phyloP scores from a whole-genome alignment of 2,113 vertebrate species.

The Isichthys henryi region DNA sequence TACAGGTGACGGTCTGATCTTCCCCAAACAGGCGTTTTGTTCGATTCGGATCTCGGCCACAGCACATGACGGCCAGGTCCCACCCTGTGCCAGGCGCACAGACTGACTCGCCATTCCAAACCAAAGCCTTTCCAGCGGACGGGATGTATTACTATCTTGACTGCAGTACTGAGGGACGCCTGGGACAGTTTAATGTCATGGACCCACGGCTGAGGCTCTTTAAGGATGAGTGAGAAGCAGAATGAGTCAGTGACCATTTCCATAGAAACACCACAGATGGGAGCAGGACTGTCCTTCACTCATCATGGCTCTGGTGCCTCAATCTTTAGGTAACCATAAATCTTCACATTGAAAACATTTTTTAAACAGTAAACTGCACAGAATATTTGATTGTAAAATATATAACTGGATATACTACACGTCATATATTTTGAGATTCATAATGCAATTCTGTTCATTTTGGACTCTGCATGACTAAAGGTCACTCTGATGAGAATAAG shows the following conservation, averaged over 20 bases:
- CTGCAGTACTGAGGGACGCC: not conserved
- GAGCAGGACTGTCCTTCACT: not conserved
- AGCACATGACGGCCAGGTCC: not conserved
- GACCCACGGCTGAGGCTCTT: not conserved
- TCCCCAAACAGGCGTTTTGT: not conserved
- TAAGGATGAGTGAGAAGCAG: constrained; percentile 15
- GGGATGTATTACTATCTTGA: constrained; percentile 14
- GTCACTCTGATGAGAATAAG: not conserved
- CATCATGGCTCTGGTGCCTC: not conserved
- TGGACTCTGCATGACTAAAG: not conserved
- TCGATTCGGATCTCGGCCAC: not conserved
- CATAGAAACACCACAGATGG: not conserved
- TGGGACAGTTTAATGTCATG: constrained; percentile 10
- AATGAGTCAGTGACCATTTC: constrained; percentile 12
- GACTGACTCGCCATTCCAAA: constrained; percentile 11
- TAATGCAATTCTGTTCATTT: not conserved
- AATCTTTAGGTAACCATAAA: not conserved
- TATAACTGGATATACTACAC: not conserved
- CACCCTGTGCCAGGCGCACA: constrained; percentile 9
- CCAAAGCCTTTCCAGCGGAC: constrained; percentile 9
- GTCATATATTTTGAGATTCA: not conserved
- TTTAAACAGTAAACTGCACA: not conserved
- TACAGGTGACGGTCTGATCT: constrained; percentile 9
- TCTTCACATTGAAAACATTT: not conserved
- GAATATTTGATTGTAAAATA: not conserved